Evolutionary conservation across 2,888 invertebrate genomes (phyloP), one percentile per base, ranked within the genome.

Genomic region (Chloroclystis v-ata): DNA sequence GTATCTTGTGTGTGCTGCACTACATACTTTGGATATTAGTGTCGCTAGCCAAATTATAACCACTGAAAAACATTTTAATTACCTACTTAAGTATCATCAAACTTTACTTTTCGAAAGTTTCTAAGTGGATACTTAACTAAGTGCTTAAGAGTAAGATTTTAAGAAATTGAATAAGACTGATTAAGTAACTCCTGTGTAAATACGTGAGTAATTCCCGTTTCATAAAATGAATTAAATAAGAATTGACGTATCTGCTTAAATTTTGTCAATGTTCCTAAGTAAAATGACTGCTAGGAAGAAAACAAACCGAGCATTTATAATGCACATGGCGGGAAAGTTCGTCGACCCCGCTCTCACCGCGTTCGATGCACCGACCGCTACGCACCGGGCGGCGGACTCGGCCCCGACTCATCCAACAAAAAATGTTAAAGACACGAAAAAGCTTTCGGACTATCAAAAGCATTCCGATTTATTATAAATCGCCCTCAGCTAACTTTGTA

Each of bases 311-410:
- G 49, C 44, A 54, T 56, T 56, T 54, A 49, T 69, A 82, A 80
- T 82, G 83, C 82, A 84, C 78, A 81, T 80, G 82, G 78, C 75
- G 60, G 65, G 70, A 52, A 56, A 48, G 84, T 78, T 81, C 83
- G 70, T 64, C 64, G 84, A 80, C 82, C 86, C 68, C 78, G 76
- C 83, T 84, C 84, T 84, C 83, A 76, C 83, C 72, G 80, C 82
- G 85, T 82, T 82, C 86, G 85, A 81, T 85, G 85, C 85, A 85
- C 83, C 79, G 81, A 63, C 71, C 67, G 58, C 63, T 56, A 56
- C 63, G 61, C 61, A 63, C 62, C 57, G 60, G n/a, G n/a, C n/a
- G n/a, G 59, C 61, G 60, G 62, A 60, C 60, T 59, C 62, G 52
- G 37, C 43, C 20, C 54, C 58, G 56, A 61, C 61, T 57, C 41